Conservation (phyloP, 2,888 invertebrate genomes). For the Sceliomorpha sp. region DNA sequence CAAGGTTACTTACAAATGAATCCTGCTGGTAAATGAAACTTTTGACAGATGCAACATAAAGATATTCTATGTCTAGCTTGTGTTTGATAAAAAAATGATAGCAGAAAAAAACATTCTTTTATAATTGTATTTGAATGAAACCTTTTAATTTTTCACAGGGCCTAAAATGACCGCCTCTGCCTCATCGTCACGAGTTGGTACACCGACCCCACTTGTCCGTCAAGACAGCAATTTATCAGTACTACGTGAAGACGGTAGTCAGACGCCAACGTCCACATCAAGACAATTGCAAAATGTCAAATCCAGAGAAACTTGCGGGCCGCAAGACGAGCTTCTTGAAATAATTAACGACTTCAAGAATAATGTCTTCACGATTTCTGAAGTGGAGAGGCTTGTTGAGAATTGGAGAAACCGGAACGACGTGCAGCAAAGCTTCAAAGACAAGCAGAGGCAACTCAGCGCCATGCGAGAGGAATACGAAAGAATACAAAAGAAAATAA, state of each 20-base stretch:
- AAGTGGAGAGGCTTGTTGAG: slow-evolving; percentile 91
- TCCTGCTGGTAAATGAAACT: slow-evolving; percentile 74
- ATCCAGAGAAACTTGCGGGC: slow-evolving; percentile 62
- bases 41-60: too few relatives aligned
- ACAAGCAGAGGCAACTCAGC: slow-evolving; percentile 90
- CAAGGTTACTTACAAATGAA: slow-evolving; percentile 81
- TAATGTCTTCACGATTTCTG: slow-evolving; percentile 91
- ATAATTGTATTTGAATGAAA: too few relatives aligned
- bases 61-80: too few relatives aligned
- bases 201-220: slow-evolving; percentile 27
- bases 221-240: slow-evolving; percentile 31
- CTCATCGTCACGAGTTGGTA: slow-evolving; percentile 16
- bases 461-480: slow-evolving; percentile 91
- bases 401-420: slow-evolving; percentile 94
- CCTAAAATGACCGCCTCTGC: slow-evolving; percentile 12
- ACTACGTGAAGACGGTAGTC: slow-evolving; percentile 24
- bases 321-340: slow-evolving; percentile 90
- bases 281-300: slow-evolving; percentile 46
- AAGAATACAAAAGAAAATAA: slow-evolving; percentile 89
- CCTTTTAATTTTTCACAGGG: slow-evolving; percentile 1
- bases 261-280: neutral
- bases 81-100: too few relatives aligned
- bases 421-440: slow-evolving; percentile 91
- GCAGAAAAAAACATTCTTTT: too few relatives aligned
- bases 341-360: slow-evolving; percentile 94